Conservation (phyloP, 2,113 vertebrate genomes). For the Oryctolagus cuniculus region mOryCun1.1 NC_091433.1:146774001-146774500, state of each 20-base stretch:
- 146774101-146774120: slow-evolving; percentile 39
- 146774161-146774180: neutral
- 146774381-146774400: slow-evolving; percentile 26
- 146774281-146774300: slow-evolving; percentile 26
- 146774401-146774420: slow-evolving; percentile 21
- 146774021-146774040: neutral
- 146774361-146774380: slow-evolving; percentile 55
- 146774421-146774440: slow-evolving; percentile 14
- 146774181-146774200: neutral
- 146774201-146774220: slow-evolving; percentile 61
- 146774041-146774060: slow-evolving; percentile 20
- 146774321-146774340: neutral
- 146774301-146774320: slow-evolving; percentile 15
- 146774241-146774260: slow-evolving; percentile 7
- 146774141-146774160: slow-evolving; percentile 43
- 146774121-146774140: neutral
- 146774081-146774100: slow-evolving; percentile 27
- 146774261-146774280: slow-evolving; percentile 21
- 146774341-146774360: neutral
- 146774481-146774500: neutral
- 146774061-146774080: slow-evolving; percentile 53
- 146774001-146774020: slow-evolving; percentile 14
- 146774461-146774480: slow-evolving; percentile 36
- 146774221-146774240: slow-evolving; percentile 59
- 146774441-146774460: neutral